Conservation (phyloP, 23 tunicate species). For the Phallusia fumigata region DNA sequence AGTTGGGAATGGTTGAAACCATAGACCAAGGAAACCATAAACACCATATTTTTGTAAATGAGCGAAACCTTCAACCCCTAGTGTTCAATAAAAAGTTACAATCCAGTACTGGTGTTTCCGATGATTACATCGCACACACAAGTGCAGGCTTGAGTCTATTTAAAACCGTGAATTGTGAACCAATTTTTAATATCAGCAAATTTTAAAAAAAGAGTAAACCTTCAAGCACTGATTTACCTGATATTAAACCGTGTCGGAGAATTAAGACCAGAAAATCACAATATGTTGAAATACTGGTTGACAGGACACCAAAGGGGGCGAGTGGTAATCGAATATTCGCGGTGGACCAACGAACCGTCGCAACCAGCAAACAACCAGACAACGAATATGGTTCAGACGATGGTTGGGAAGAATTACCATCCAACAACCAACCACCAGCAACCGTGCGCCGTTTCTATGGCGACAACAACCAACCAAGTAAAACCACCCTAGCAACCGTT, state of each 20-base stretch:
- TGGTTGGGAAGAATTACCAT: constrained; percentile 9
- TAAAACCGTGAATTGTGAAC: too few relatives aligned
- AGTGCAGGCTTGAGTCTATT: too few relatives aligned
- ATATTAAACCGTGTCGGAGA: too few relatives aligned
- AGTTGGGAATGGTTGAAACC: background rate
- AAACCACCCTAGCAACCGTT: background rate
- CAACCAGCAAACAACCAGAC: too few relatives aligned
- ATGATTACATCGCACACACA: too few relatives aligned
- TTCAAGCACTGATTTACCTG: too few relatives aligned
- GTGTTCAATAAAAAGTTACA: too few relatives aligned
- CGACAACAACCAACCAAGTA: constrained; percentile 5
- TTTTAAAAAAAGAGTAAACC: too few relatives aligned
- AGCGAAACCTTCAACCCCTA: too few relatives aligned
- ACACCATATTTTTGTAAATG: background rate
- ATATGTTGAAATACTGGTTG: background rate
- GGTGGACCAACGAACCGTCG: background rate
- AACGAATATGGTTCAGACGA: background rate
- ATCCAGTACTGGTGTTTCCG: too few relatives aligned
- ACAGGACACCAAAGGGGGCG: background rate
- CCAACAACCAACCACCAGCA: constrained; percentile 7
- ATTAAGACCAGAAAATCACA: too few relatives aligned
- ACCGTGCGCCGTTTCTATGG: background rate
- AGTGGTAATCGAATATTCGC: background rate
- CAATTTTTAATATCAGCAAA: too few relatives aligned
- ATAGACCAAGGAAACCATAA: background rate